Base-by-base conservation (phyloP, 2,113 vertebrate species). In the Solea senegalensis region DNA sequence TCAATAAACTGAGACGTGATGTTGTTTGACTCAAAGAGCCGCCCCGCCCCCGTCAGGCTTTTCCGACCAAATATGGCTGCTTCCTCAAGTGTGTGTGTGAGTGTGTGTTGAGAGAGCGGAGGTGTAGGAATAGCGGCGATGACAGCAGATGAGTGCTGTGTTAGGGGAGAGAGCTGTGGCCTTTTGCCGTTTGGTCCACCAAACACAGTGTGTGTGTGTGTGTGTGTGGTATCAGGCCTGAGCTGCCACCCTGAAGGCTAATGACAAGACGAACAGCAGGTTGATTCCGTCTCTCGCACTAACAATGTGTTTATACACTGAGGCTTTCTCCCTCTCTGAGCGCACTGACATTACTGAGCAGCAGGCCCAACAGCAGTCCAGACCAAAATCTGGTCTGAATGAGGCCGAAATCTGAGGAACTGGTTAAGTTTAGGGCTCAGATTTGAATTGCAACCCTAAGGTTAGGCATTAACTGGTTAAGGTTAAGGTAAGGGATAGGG, bases 201-300 rank as follows among this genome's bases (percentile, higher is more conserved):
- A 34, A 54, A 21, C 70, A 67, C 82, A 82, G 60, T 60, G 69
- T 13, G 55, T 63, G 55, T 54, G 26, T 48, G 77, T 57, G 53
- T 61, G 48, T 65, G 75, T 51, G 43, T 44, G 43, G 21, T 44
- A 49, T 69, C 27, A 9, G 65, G 65, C 13, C 50, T 55, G 65
- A 88, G 73, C 76, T 82, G 81, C 78, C 80, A 86, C 76, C 51
- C 76, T 82, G 69, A 66, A 82, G 78, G 83, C 65, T 76, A 85
- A 88, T 78, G 80, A 82, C 84, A 88, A 84, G 86, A 87, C 84
- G 87, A 88, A 85, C 79, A 86, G 64, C 76, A 78, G 87, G 73
- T 86, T 83, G 78, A 80, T 84, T 82, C 79, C 82, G 83, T 80
- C 62, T 86, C 79, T 78, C 68, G 87, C 78, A 81, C 67, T 82